A percentile compares a stretch with the other conserved stretches of the same genome.
phyloP scores from a whole-genome alignment of 2,888 invertebrate genomes.

The Parelbella ahira region DNA sequence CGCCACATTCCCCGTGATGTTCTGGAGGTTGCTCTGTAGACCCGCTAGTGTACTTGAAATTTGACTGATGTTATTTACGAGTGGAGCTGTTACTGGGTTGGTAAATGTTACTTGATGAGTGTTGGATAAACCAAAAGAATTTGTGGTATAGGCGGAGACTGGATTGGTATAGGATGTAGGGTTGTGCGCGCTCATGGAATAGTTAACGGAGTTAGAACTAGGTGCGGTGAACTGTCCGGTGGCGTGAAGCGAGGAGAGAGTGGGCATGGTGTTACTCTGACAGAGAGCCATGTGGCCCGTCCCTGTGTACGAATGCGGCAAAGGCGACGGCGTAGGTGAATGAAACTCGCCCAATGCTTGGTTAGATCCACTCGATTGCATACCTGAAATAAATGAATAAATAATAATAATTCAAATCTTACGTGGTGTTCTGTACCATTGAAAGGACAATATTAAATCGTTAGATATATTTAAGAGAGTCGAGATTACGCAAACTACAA shows the following conservation, averaged over 20 bases:
- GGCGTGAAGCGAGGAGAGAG: constrained; percentile 75
- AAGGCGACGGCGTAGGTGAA: constrained; percentile 81
- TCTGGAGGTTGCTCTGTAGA: constrained; percentile 71
- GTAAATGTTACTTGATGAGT: constrained; percentile 78
- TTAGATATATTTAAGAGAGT: too few species aligned
- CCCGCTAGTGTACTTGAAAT: constrained; percentile 73
- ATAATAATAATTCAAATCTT: constrained; percentile 20
- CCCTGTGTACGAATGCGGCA: constrained; percentile 78
- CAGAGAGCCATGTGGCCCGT: constrained; percentile 70
- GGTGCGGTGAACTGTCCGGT: constrained; percentile 69
- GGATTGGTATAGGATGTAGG: constrained; percentile 77
- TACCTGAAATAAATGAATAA: constrained; percentile 51
- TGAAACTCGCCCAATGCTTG: constrained; percentile 85
- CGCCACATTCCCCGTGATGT: constrained; percentile 65
- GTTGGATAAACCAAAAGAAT: constrained; percentile 67
- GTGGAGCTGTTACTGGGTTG: constrained; percentile 70
- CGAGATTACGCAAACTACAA: too few species aligned
- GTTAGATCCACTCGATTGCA: constrained; percentile 85
- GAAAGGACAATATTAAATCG: too few species aligned
- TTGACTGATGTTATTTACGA: constrained; percentile 74
- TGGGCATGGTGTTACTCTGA: constrained; percentile 84
- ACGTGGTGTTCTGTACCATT: too few species aligned
- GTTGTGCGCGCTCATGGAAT: constrained; percentile 75
- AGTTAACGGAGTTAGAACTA: constrained; percentile 72
- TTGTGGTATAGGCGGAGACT: constrained; percentile 69